A percentile compares a stretch with the other conserved stretches of the same genome.
phyloP scores from a whole-genome alignment of 2,888 invertebrate genomes.

The Ceriagrion tenellum region DNA sequence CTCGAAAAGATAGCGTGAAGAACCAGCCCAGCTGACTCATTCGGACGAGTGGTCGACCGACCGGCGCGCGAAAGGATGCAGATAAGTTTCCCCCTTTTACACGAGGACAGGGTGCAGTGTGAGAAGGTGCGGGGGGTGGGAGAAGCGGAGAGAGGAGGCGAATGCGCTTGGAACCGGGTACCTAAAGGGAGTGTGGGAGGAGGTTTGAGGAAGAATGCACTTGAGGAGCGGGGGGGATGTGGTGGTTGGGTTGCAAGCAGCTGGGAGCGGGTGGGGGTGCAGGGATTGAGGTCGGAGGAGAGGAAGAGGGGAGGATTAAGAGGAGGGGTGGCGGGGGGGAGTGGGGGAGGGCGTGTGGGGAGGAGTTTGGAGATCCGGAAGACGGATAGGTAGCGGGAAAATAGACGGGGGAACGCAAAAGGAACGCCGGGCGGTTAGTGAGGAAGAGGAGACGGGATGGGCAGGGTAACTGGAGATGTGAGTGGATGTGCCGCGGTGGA shows the following conservation, averaged over 20 bases:
- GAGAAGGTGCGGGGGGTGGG: neutral
- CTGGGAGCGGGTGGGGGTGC: no score
- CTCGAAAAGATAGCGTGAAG: neutral
- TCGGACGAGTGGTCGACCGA: slow-evolving; percentile 11
- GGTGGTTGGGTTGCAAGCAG: no score
- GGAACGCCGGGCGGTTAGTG: neutral
- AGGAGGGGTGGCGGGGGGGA: no score
- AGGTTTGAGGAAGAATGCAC: neutral
- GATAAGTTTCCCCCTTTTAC: neutral
- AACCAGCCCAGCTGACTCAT: neutral
- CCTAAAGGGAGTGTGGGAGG: neutral
- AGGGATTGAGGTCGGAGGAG: neutral
- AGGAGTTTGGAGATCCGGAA: neutral
- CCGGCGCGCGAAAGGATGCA: neutral
- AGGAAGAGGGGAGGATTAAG: neutral
- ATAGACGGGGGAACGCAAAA: neutral
- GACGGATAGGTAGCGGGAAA: neutral
- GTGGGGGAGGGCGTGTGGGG: neutral
- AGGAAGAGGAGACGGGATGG: neutral
- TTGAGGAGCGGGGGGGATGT: neutral
- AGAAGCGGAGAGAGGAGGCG: neutral
- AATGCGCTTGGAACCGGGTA: neutral
- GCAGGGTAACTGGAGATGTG: neutral
- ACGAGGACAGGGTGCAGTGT: neutral
- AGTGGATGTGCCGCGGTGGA: neutral